phyloP scores from a whole-genome alignment of 2,888 invertebrate genomes.

The Scaptomyza caliginosa region DNA sequence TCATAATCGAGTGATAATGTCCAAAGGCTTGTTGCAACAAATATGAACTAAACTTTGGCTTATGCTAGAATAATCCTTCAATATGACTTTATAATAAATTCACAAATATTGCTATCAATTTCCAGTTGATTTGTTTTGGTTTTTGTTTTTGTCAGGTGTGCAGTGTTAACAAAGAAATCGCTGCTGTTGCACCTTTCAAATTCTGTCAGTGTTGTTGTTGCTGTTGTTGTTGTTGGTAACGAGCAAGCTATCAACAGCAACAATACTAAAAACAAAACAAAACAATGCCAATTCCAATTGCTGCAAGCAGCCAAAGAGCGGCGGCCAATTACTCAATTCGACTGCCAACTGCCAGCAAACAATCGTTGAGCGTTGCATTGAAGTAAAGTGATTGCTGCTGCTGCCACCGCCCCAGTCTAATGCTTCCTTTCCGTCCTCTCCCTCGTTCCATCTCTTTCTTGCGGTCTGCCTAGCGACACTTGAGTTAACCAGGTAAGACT shows the following conservation, averaged over 20 bases:
- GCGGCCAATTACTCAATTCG: slow-evolving; percentile 74
- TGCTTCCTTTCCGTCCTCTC: background rate
- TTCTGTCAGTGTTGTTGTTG: slow-evolving; percentile 21
- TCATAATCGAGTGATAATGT: slow-evolving; percentile 7
- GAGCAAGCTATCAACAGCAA: slow-evolving; percentile 27
- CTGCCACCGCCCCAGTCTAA: slow-evolving; percentile 48
- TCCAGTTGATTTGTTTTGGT: background rate
- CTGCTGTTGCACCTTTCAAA: slow-evolving; percentile 41
- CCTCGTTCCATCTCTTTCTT: background rate
- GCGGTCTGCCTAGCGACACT: slow-evolving; percentile 40
- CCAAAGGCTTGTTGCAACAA: slow-evolving; percentile 7
- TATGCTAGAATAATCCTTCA: background rate
- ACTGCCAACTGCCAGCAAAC: slow-evolving; percentile 29
- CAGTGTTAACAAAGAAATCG: too few relatives aligned
- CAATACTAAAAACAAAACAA: background rate
- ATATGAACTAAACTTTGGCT: background rate
- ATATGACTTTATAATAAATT: background rate
- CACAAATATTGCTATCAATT: too few relatives aligned
- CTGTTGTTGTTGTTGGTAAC: background rate
- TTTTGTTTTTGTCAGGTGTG: background rate
- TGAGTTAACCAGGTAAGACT: slow-evolving; percentile 59
- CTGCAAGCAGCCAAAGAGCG: slow-evolving; percentile 27
- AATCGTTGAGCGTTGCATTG: slow-evolving; percentile 67
- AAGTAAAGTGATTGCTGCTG: slow-evolving; percentile 43
- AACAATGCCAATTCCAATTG: slow-evolving; percentile 49